Conservation (phyloP, 2,113 vertebrate genomes). For the Anser brachyrhynchus region DNA sequence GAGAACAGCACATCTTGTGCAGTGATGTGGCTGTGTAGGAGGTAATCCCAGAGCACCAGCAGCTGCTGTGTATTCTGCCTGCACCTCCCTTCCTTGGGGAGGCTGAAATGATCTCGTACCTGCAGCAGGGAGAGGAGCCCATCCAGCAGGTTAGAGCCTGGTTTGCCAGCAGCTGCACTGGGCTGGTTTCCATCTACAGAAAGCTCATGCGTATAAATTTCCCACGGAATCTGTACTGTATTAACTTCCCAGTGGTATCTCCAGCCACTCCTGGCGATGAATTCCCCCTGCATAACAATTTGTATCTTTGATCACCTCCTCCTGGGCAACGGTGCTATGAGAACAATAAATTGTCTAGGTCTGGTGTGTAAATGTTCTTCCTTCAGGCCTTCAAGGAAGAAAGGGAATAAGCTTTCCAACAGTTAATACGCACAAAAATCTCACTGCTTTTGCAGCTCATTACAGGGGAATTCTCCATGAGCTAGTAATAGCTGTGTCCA, state of each 20-base stretch:
- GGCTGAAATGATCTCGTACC: neutral
- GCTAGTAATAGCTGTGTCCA: neutral
- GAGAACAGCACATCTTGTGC: neutral
- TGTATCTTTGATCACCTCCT: neutral
- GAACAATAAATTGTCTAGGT: neutral
- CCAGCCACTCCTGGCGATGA: neutral
- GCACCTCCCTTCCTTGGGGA: neutral
- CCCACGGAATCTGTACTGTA: neutral
- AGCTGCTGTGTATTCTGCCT: neutral
- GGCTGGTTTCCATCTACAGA: neutral
- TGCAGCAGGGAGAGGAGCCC: neutral
- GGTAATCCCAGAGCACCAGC: neutral
- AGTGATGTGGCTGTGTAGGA: neutral
- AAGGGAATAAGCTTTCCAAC: neutral
- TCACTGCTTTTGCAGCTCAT: neutral
- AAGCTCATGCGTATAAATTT: neutral
- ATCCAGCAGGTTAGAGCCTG: neutral
- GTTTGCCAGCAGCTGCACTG: neutral
- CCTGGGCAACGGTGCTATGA: neutral
- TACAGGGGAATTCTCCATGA: conserved; percentile 1
- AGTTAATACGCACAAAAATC: neutral
- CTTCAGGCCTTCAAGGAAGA: neutral
- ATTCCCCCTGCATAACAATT: neutral
- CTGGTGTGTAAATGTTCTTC: neutral
- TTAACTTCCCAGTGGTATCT: neutral